Percentiles rank a stretch among this genome's conserved stretches.
Conservation (phyloP, 2,888 invertebrate species). For the Chromoteleia sp. region DNA sequence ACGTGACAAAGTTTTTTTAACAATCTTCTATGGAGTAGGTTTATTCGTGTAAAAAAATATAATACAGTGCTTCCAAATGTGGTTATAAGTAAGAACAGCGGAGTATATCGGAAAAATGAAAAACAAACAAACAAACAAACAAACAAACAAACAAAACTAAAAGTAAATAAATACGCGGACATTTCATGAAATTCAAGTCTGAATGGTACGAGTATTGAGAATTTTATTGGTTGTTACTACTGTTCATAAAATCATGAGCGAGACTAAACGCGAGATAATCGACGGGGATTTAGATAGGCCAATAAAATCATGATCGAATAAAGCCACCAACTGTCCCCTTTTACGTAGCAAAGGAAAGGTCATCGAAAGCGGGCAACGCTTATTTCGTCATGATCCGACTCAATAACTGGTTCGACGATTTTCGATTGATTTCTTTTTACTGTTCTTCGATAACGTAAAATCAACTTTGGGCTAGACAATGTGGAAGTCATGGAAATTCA, state of each 20-base stretch:
- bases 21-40: conserved; percentile 64
- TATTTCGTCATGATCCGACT: conserved; percentile 21
- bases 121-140: conserved; percentile 12
- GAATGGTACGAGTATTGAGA: conserved; percentile 65
- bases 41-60: conserved; percentile 65
- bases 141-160: too few species aligned
- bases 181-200: conserved; percentile 40
- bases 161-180: conserved; percentile 23
- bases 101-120: conserved; percentile 42
- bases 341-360: neutral
- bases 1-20: conserved; percentile 65
- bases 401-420: conserved; percentile 34
- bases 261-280: conserved; percentile 24
- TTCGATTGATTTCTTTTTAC: conserved; percentile 43
- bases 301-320: conserved; percentile 44
- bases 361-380: neutral
- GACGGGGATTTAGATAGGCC: conserved; percentile 32
- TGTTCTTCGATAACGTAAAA: conserved; percentile 43
- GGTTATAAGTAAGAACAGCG: conserved; percentile 70
- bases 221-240: conserved; percentile 75
- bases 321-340: neutral
- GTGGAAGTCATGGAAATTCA: conserved; percentile 54
- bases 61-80: conserved; percentile 77
- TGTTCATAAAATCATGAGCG: conserved; percentile 46
- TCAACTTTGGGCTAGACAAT: conserved; percentile 27